Evolutionary conservation across 2,888 invertebrate species (phyloP).

Genomic region (Drosophila fulvimacula): DNA sequence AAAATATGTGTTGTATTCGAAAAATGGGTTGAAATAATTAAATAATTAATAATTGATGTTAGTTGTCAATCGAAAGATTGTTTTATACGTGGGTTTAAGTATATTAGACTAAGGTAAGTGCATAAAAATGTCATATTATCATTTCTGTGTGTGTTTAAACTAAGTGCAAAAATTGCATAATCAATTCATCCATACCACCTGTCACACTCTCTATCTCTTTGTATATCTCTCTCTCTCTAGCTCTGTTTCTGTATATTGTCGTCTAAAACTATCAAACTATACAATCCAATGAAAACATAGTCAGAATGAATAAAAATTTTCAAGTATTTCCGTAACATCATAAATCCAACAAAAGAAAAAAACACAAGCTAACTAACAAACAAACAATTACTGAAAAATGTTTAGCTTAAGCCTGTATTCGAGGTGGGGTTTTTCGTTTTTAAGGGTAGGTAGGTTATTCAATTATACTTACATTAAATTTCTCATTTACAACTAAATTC

Average conservation of each 20-base stretch:
- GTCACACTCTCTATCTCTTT: slow-evolving; percentile 11
- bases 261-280: not conserved
- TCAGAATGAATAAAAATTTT: slow-evolving; percentile 15
- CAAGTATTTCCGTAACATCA: slow-evolving; percentile 32
- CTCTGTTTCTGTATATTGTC: slow-evolving; percentile 7
- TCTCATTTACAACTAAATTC: slow-evolving; percentile 23
- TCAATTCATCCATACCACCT: slow-evolving; percentile 44
- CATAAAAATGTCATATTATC: slow-evolving; percentile 46
- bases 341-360: not conserved
- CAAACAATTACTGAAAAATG: not conserved
- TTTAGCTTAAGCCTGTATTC: not conserved
- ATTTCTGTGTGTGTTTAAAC: slow-evolving; percentile 57
- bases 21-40: slow-evolving; percentile 50
- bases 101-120: slow-evolving; percentile 73
- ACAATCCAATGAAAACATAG: slow-evolving; percentile 2
- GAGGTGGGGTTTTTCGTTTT: slow-evolving; percentile 1
- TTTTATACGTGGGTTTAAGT: slow-evolving; percentile 57
- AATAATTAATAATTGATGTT: slow-evolving; percentile 54
- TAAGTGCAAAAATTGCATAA: slow-evolving; percentile 61
- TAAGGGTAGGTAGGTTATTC: slow-evolving; percentile 26
- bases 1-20: slow-evolving; percentile 52
- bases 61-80: slow-evolving; percentile 48
- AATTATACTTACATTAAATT: slow-evolving; percentile 43
- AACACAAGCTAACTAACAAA: not conserved
- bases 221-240: slow-evolving; percentile 19